Conservation (phyloP, 2,888 invertebrate genomes). For the Parthenolecanium corni region DNA sequence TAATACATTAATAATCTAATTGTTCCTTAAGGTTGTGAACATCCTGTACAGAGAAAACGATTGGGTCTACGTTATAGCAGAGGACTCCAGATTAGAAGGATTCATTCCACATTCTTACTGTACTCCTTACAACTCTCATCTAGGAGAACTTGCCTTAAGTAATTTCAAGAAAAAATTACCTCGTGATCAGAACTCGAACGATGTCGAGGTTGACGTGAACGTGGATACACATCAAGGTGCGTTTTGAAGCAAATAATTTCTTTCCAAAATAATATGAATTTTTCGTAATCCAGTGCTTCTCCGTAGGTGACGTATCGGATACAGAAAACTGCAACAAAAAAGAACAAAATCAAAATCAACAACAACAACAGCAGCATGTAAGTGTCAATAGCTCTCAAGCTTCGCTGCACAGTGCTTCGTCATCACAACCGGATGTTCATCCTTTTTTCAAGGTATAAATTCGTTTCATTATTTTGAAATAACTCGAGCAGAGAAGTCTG, state of each 20-base stretch:
- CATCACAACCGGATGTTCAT: constrained; percentile 45
- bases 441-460: constrained; percentile 46
- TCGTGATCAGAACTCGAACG: constrained; percentile 42
- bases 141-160: constrained; percentile 59
- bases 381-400: constrained; percentile 43
- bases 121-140: constrained; percentile 64
- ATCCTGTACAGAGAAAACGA: constrained; percentile 89
- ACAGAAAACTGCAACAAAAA: constrained; percentile 51
- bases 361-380: constrained; percentile 36
- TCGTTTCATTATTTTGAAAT: no score
- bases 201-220: constrained; percentile 30
- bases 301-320: constrained; percentile 47
- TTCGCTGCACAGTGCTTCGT: constrained; percentile 42
- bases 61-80: constrained; percentile 92
- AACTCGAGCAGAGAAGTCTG: no score
- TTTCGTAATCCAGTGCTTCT: no score
- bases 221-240: constrained; percentile 9
- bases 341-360: constrained; percentile 38
- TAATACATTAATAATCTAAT: not conserved
- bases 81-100: constrained; percentile 79
- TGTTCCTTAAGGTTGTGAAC: constrained; percentile 62
- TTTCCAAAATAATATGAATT: no score
- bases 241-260: no score
- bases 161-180: constrained; percentile 76
- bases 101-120: constrained; percentile 92